phyloP scores from a whole-genome alignment of 1,140 invertebrate species.

The Sweltsa coloradensis region DNA sequence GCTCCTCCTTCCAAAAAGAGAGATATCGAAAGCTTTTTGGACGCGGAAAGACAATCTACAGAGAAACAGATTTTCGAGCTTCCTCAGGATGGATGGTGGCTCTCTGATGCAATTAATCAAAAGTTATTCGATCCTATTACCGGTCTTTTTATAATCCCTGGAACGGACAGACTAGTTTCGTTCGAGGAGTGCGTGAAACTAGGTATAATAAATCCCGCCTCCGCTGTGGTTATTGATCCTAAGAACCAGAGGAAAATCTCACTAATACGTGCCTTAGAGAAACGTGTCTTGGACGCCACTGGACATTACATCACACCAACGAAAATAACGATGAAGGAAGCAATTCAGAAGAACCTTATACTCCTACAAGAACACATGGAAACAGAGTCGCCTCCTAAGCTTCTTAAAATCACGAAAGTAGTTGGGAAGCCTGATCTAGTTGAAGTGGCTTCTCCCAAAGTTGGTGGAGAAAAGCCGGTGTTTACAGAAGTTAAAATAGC shows the following conservation, averaged over 20 bases:
- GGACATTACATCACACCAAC: slow-evolving; percentile 51
- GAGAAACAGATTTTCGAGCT: slow-evolving; percentile 52
- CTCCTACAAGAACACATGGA: slow-evolving; percentile 40
- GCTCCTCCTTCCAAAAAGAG: slow-evolving; percentile 22
- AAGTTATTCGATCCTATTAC: slow-evolving; percentile 65
- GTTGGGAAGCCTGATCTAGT: slow-evolving; percentile 49
- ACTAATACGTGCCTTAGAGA: slow-evolving; percentile 60
- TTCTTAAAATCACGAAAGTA: slow-evolving; percentile 47
- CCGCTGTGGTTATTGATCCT: slow-evolving; percentile 64
- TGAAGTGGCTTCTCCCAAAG: slow-evolving; percentile 36
- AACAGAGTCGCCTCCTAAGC: slow-evolving; percentile 35
- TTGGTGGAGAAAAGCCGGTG: slow-evolving; percentile 23
- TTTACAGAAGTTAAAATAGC: slow-evolving; percentile 32
- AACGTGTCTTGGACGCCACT: slow-evolving; percentile 60
- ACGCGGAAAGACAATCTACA: slow-evolving; percentile 19
- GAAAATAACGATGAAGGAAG: slow-evolving; percentile 62
- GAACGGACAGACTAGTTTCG: slow-evolving; percentile 69
- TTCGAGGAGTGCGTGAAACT: slow-evolving; percentile 79
- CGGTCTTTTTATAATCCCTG: slow-evolving; percentile 77
- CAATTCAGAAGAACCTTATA: slow-evolving; percentile 55
- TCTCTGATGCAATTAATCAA: slow-evolving; percentile 62
- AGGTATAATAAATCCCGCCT: slow-evolving; percentile 71
- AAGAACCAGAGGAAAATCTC: slow-evolving; percentile 54
- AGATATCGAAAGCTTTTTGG: slow-evolving; percentile 24
- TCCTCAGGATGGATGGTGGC: slow-evolving; percentile 68